These are phyloP conservation scores for Latrodectus elegans DNA, from an alignment of 2,888 invertebrate genomes.

Conservation along the genomic window DNA sequence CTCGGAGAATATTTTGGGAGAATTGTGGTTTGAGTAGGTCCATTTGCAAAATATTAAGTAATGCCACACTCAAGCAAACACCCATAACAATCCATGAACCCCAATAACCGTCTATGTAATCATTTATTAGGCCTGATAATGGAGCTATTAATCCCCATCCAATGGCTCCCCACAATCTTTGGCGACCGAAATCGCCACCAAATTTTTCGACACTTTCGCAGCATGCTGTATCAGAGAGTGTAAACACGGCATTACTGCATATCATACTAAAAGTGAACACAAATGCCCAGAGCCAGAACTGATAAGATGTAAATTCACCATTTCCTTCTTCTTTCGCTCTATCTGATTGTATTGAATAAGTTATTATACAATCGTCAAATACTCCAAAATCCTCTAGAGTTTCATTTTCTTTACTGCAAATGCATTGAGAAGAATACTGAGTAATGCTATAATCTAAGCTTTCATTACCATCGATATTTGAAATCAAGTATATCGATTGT, in stretches of 20 bases:
- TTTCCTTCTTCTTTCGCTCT: no score
- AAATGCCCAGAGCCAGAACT: conserved; percentile 67
- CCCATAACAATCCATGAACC: conserved; percentile 11
- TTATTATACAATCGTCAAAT: no score
- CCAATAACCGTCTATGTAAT: conserved; percentile 33
- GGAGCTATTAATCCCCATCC: conserved; percentile 66
- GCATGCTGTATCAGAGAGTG: conserved; percentile 69
- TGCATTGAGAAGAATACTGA: no score
- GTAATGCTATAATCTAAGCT: no score
- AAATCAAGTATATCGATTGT: no score
- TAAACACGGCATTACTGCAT: conserved; percentile 61
- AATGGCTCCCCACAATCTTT: conserved; percentile 70
- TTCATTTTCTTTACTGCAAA: no score
- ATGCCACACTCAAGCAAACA: not conserved
- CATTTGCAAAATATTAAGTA: conserved; percentile 37
- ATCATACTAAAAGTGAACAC: conserved; percentile 51
- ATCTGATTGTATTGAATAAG: no score
- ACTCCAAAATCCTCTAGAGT: no score
- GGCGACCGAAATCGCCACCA: conserved; percentile 62
- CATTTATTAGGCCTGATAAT: conserved; percentile 22
- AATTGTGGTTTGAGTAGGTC: conserved; percentile 33
- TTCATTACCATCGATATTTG: no score
- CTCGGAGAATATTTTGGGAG: conserved; percentile 34
- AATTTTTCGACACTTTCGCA: conserved; percentile 60
- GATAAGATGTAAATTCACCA: conserved; percentile 18